These are phyloP conservation scores for Bergia puertoricense DNA, from an alignment of 92 coral and sea anemone genomes.

Conservation along the genomic window DNA sequence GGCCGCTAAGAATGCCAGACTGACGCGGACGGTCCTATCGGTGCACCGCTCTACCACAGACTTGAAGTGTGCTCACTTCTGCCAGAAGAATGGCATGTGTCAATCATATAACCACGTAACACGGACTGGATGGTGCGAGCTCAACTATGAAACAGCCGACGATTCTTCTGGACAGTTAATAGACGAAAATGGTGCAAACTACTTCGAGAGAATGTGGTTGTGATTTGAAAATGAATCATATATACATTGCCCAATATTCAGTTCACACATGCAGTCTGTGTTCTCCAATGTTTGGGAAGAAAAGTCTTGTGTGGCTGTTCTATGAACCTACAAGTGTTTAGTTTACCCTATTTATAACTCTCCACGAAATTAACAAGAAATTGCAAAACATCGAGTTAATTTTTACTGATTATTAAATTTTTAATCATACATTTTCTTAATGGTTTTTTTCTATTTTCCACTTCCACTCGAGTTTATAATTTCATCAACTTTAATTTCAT, in stretches of 20 bases:
- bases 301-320: too few species aligned
- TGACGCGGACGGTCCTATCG: constrained; percentile 33
- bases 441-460: too few species aligned
- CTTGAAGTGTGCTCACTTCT: constrained; percentile 56
- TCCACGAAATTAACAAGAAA: too few species aligned
- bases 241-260: background rate
- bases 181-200: constrained; percentile 30
- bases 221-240: background rate
- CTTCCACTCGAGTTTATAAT: too few species aligned
- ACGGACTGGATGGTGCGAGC: constrained; percentile 49
- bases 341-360: too few species aligned
- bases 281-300: too few species aligned
- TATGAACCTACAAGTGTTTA: too few species aligned
- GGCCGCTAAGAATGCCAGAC: constrained; percentile 25
- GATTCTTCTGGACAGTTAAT: constrained; percentile 9
- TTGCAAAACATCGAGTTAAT: too few species aligned
- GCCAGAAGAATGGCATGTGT: constrained; percentile 53
- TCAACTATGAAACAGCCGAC: constrained; percentile 37
- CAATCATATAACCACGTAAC: constrained; percentile 61
- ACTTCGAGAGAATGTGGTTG: constrained; percentile 45
- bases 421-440: too few species aligned
- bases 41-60: constrained; percentile 27
- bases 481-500: too few species aligned
- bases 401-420: too few species aligned
- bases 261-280: background rate